These are phyloP conservation scores for Dipodomys ordii DNA, from an alignment of 2,113 vertebrate species.

Conservation along the genomic window DNA sequence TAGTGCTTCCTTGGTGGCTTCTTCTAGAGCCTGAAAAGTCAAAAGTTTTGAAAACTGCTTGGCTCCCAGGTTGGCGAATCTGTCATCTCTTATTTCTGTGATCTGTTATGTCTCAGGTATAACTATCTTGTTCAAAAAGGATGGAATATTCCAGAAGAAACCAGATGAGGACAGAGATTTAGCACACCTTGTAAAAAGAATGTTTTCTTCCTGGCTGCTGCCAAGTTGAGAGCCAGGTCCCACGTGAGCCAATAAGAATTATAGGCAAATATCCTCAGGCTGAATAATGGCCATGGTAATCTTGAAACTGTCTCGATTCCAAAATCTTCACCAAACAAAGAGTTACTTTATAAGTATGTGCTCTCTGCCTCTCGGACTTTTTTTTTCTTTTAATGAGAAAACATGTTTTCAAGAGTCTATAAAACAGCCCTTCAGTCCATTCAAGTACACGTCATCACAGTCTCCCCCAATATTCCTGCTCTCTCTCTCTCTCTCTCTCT, in stretches of 20 bases:
- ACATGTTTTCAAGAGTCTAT: neutral
- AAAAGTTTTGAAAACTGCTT: neutral
- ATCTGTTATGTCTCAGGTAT: constrained; percentile 9
- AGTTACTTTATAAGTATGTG: neutral
- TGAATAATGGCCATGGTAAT: neutral
- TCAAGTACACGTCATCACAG: neutral
- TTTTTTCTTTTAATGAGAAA: neutral
- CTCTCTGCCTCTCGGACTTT: neutral
- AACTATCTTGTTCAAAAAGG: neutral
- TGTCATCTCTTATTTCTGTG: neutral
- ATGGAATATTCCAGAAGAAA: constrained; percentile 41
- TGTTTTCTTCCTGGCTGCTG: neutral
- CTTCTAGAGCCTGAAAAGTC: neutral
- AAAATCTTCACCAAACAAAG: constrained; percentile 28
- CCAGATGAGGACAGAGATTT: neutral
- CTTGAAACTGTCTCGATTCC: constrained; percentile 10
- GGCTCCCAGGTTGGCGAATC: neutral
- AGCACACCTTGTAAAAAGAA: neutral
- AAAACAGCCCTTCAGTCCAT: neutral
- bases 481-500: too few relatives aligned
- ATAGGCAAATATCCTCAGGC: constrained; percentile 13
- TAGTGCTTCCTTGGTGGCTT: neutral
- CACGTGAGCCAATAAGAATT: constrained; percentile 32
- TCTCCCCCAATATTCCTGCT: neutral
- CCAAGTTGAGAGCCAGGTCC: neutral